These are phyloP conservation scores for Drosophila nigricruria DNA, from an alignment of 2,888 invertebrate genomes.

Conservation along the genomic window DNA sequence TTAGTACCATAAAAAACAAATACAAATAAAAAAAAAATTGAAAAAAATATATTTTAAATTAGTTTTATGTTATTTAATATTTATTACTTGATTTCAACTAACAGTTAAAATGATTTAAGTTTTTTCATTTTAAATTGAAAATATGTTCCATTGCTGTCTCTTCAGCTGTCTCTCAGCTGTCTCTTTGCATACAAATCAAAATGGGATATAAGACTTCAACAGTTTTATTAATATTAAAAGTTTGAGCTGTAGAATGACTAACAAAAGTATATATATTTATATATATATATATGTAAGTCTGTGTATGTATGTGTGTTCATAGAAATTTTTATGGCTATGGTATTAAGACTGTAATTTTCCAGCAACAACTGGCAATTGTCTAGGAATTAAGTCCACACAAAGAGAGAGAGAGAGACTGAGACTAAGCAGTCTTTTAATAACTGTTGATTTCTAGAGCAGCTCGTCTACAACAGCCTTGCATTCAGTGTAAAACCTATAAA, in stretches of 20 bases:
- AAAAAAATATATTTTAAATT: not conserved
- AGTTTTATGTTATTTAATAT: not conserved
- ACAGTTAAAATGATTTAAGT: not conserved
- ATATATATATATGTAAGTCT: not conserved
- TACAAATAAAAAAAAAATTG: too few species aligned
- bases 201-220: not conserved
- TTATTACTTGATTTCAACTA: not conserved
- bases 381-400: conserved; percentile 30
- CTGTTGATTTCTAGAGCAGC: conserved; percentile 22
- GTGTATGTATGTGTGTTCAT: not conserved
- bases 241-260: not conserved
- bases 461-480: conserved; percentile 25
- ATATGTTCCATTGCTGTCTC: not conserved
- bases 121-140: not conserved
- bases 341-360: conserved; percentile 23
- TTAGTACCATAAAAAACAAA: too few species aligned
- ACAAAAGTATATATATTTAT: not conserved
- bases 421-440: conserved; percentile 37
- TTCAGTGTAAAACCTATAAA: conserved; percentile 55
- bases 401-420: not conserved
- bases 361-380: conserved; percentile 38
- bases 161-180: not conserved
- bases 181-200: not conserved
- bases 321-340: conserved; percentile 23
- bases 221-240: conserved; percentile 16